Base-by-base conservation (phyloP, 2,888 invertebrate species). In the Gibbula magus region DNA sequence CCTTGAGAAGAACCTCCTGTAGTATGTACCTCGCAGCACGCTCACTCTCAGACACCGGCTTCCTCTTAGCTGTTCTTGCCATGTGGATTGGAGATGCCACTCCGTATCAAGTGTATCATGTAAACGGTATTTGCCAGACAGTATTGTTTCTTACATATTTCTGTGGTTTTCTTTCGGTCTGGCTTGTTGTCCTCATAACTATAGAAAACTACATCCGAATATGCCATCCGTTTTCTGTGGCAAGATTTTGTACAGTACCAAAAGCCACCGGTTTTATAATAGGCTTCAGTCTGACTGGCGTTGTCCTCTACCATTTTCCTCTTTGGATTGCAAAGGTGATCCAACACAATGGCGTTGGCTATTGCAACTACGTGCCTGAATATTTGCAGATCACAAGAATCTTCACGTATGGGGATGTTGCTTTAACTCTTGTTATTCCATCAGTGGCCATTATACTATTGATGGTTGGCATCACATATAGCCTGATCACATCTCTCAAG, bases 1-100 rank as follows among this genome's bases (percentile, higher is more conserved):
- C 96, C 83, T 93, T 97, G 78, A 93, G 95, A 29, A 94, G 95
- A 73, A 94, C 96, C 16, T 96, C 96, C 0, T 96, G 96, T 0
- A 96, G 96, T 82, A 95, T 95, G 86, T 97, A 97, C 90, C 93
- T 97, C 83, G 95, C 96, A 0, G 96, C 96, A 0, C 92, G 97
- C 67, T 96, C 96, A 0, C 91, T 96, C 0, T 96, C 96, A 82
- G 97, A 97, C 91, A 96, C 96, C 0, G 94, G 96, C 0, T 96
- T 96, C 88, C 93, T 97, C 10, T 85, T 95, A 0, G 95, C 95
- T n/a, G 92, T 96, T 1, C 94, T 96, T 56, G 35, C 88, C 13
- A 84, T 82, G 0, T 90, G 91, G 89, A 51, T 80, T 13, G 83
- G 82, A 0, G 84, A 84, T 20, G 81, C 81, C 22, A 74, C 75